Percentiles rank a stretch among this genome's conserved stretches.
Conservation (phyloP, 2,113 vertebrate genomes). For the human region GRCh38 chr14:71262501-71263000, state of each 20-base stretch:
- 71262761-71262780: conserved; percentile 38
- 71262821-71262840: neutral
- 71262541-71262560: conserved; percentile 58
- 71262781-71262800: neutral
- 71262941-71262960: neutral
- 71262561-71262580: conserved; percentile 56
- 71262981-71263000: neutral
- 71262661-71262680: conserved; percentile 63
- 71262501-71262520: neutral
- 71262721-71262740: neutral
- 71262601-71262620: neutral
- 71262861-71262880: neutral
- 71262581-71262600: conserved; percentile 58
- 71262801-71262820: neutral
- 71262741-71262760: neutral
- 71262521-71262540: conserved; percentile 55
- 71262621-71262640: conserved; percentile 45
- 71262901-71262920: neutral
- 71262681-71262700: conserved; percentile 66
- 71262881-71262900: neutral
- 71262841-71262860: neutral
- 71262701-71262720: conserved; percentile 19
- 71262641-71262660: conserved; percentile 38
- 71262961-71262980: neutral
- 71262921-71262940: neutral